Percentiles rank a stretch among this genome's conserved stretches.
Conservation (phyloP, 1,140 invertebrate species). For the Conus betulinus region DNA sequence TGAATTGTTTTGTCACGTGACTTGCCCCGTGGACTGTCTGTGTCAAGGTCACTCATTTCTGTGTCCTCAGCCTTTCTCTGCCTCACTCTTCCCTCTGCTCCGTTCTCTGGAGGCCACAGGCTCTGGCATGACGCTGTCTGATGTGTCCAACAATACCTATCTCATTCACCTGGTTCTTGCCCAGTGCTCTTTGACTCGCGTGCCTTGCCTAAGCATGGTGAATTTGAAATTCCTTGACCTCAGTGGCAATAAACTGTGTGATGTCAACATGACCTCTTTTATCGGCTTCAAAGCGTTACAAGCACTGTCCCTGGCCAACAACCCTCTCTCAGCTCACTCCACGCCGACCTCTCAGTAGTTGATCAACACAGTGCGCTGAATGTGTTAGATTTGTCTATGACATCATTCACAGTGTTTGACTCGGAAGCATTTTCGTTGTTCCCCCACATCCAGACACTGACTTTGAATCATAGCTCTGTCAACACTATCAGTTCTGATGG, state of each 20-base stretch:
- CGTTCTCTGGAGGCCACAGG: neutral
- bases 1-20: no score
- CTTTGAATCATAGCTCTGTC: neutral
- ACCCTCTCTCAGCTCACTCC: neutral
- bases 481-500: slow-evolving; percentile 9
- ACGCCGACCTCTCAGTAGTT: neutral
- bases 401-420: neutral
- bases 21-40: no score
- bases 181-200: neutral
- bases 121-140: neutral
- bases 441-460: slow-evolving; percentile 12
- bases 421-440: neutral
- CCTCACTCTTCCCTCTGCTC: neutral
- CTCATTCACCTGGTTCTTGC: slow-evolving; percentile 30
- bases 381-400: neutral
- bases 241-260: slow-evolving; percentile 7
- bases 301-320: neutral
- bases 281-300: no score
- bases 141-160: neutral
- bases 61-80: no score
- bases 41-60: no score
- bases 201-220: neutral
- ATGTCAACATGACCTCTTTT: no score
- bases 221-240: slow-evolving; percentile 31
- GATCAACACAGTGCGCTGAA: neutral